Percentiles rank a stretch among this genome's conserved stretches.
Evolutionary conservation across 2,888 invertebrate genomes (phyloP).

Genomic region (Sarcophaga carnaria): DNA sequence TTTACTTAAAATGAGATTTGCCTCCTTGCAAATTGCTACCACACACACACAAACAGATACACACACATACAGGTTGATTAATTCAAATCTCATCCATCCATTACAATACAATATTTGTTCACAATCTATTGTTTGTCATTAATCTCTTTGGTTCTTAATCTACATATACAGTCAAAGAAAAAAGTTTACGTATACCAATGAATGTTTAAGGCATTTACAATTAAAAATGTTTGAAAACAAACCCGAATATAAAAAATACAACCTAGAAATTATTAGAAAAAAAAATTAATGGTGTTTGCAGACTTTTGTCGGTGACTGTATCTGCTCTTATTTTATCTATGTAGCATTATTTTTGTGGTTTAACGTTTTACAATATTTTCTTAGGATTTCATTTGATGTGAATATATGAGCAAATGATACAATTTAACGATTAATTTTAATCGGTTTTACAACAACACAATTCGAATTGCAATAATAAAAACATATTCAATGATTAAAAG

Average conservation of each 20-base stretch:
- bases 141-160: too few relatives aligned
- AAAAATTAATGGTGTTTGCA: not conserved
- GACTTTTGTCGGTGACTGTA: not conserved
- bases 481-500: too few relatives aligned
- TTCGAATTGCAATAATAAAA: too few relatives aligned
- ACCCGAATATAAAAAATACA: too few relatives aligned
- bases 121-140: too few relatives aligned
- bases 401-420: slow-evolving; percentile 60
- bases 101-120: slow-evolving; percentile 4
- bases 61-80: slow-evolving; percentile 46
- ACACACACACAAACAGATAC: not conserved
- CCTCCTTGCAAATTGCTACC: slow-evolving; percentile 50
- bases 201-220: too few relatives aligned
- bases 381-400: slow-evolving; percentile 11
- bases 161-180: too few relatives aligned
- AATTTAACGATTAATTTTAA: slow-evolving; percentile 45
- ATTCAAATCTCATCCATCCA: slow-evolving; percentile 56
- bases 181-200: too few relatives aligned
- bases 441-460: too few relatives aligned
- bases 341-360: slow-evolving; percentile 49
- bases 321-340: not conserved
- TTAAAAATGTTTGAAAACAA: too few relatives aligned
- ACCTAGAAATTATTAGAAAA: too few relatives aligned
- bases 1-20: slow-evolving; percentile 71
- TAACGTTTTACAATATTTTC: slow-evolving; percentile 48